phyloP scores from a whole-genome alignment of 1,140 invertebrate genomes.

The Aphaenogaster floridana region DNA sequence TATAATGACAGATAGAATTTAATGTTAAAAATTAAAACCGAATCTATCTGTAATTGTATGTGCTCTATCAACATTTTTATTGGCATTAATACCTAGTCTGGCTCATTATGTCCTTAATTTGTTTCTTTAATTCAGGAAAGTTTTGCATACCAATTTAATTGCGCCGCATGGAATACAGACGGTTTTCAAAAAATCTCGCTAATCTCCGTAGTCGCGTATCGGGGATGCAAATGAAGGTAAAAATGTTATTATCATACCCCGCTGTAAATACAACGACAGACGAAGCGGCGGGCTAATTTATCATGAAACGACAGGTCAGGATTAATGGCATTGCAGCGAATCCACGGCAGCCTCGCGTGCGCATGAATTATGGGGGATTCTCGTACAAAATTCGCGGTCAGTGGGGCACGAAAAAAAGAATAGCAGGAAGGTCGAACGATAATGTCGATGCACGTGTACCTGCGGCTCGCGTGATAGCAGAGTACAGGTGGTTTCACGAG shows the following conservation, averaged over 20 bases:
- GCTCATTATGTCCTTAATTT: no score
- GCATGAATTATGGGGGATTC: conserved; percentile 47
- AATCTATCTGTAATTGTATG: no score
- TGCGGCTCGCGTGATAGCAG: conserved; percentile 30
- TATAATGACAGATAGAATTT: no score
- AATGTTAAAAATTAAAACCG: no score
- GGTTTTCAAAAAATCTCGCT: not conserved
- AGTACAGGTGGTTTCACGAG: conserved; percentile 51
- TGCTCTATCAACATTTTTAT: no score
- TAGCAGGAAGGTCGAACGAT: conserved; percentile 44
- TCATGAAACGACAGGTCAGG: conserved; percentile 43
- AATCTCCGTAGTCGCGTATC: not conserved
- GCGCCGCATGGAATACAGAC: not conserved
- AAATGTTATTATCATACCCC: not conserved
- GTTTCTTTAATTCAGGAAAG: not conserved
- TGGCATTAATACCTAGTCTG: no score
- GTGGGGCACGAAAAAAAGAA: conserved; percentile 46
- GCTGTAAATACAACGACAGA: conserved; percentile 1
- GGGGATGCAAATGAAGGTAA: conserved; percentile 28
- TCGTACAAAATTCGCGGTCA: conserved; percentile 58
- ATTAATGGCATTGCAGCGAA: conserved; percentile 41
- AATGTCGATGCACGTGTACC: conserved; percentile 42
- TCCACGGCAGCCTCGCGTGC: conserved; percentile 22
- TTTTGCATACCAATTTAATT: no score
- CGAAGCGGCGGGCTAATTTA: not conserved